Evolutionary conservation across 2,888 invertebrate genomes (phyloP).

Genomic region (Julus scandinavius): DNA sequence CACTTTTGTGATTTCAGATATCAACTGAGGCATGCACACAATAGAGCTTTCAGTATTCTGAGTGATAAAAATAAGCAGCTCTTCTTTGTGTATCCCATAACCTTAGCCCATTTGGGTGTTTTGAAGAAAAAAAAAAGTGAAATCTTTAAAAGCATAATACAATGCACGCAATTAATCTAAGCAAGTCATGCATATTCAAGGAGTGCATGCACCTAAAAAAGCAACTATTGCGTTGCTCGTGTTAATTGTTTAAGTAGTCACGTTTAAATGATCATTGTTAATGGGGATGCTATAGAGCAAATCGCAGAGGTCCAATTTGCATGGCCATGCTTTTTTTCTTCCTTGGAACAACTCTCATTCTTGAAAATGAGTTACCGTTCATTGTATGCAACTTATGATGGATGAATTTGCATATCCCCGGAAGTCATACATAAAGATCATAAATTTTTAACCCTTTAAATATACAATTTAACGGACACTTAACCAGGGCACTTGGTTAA

Average conservation of each 20-base stretch:
- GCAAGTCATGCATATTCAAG: background rate
- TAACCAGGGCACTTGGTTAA: background rate
- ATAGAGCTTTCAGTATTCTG: too few relatives aligned
- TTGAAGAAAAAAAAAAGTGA: background rate
- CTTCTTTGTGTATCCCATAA: background rate
- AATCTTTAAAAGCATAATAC: background rate
- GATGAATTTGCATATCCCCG: conserved; percentile 4
- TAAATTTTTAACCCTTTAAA: background rate
- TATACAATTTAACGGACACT: background rate
- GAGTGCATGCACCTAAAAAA: background rate
- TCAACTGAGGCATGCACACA: too few relatives aligned
- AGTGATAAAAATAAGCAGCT: too few relatives aligned
- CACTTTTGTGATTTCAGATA: too few relatives aligned
- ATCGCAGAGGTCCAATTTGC: background rate
- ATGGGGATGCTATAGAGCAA: background rate
- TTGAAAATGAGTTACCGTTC: background rate
- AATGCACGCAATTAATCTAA: background rate
- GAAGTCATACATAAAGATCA: background rate
- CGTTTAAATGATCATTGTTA: conserved; percentile 26
- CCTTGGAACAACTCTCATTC: background rate
- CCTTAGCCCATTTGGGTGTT: background rate
- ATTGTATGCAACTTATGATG: conserved; percentile 3
- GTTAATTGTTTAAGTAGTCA: conserved; percentile 42
- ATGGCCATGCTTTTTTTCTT: background rate
- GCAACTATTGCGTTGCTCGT: background rate